Conservation (phyloP, 1,140 invertebrate species). For the Trissolcus basalis region DNA sequence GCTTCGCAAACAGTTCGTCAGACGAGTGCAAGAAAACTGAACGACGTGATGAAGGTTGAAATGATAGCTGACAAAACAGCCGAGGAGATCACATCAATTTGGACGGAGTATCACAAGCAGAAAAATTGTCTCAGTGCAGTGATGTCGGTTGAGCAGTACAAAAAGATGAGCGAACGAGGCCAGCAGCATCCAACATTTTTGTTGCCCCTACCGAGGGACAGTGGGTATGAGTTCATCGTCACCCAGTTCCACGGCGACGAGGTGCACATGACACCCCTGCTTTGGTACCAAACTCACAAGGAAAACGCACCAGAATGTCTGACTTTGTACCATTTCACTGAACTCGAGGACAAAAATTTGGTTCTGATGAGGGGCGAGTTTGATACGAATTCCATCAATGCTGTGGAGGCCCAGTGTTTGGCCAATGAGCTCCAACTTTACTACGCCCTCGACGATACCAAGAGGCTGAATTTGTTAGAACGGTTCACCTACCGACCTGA, state of each 20-base stretch:
- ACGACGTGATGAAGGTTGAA: constrained; percentile 88
- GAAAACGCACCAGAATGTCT: constrained; percentile 95
- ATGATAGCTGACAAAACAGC: constrained; percentile 83
- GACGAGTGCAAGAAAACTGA: constrained; percentile 72
- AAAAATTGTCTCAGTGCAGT: constrained; percentile 85
- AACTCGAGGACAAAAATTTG: constrained; percentile 87
- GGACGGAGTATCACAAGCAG: constrained; percentile 87
- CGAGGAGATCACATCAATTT: constrained; percentile 86
- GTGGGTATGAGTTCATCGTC: constrained; percentile 93
- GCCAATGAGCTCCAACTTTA: constrained; percentile 92
- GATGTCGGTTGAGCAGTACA: constrained; percentile 80
- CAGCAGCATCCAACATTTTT: constrained; percentile 84
- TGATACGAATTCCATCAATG: constrained; percentile 86
- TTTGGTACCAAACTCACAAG: constrained; percentile 91
- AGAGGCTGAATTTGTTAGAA: constrained; percentile 82
- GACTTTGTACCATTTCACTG: constrained; percentile 88
- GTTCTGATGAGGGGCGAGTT: constrained; percentile 92
- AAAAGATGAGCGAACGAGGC: constrained; percentile 78
- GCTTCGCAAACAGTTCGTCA: constrained; percentile 67
- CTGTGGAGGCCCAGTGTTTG: constrained; percentile 88
- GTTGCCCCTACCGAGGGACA: constrained; percentile 86
- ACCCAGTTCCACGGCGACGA: constrained; percentile 84
- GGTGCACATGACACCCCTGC: constrained; percentile 90
- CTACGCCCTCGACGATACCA: constrained; percentile 82
- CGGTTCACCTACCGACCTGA: constrained; percentile 84